Evolutionary conservation across 2,888 invertebrate species (phyloP), one percentile per base, ranked within the genome.

Genomic region (Xylota sylvarum): DNA sequence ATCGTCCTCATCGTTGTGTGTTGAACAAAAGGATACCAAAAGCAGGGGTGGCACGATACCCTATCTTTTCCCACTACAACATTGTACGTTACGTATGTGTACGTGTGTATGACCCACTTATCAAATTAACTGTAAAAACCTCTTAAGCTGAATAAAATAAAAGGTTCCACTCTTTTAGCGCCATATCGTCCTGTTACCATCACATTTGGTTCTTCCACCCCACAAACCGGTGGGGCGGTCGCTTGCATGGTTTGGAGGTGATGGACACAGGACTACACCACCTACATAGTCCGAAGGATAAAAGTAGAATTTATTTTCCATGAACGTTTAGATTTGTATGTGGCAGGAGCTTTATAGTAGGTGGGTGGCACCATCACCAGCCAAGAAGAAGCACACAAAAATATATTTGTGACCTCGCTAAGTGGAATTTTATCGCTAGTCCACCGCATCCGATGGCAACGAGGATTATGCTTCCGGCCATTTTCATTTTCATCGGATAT

Each of bases 121-220:
- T 70, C 70, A 77, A 82, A 82, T 82, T 82, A 82, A 77, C 82
- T 82, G 82, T 77, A 70, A 82, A 82, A 81, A 81, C 74, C 81
- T 81, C 81, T 81, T 74, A 81, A 69, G 73, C 65, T 72, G 52
- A 76, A 80, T 76, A 67, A 65, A 76, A 73, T 73, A 79, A 79
- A 79, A 69, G 79, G 77, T 77, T 77, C 62, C 81, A 81, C 58
- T 56, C 76, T 72, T 77, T 72, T 58, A 64, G 55, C 60, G 55
- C 67, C 52, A 62, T 62, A 73, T 62, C 74, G 67, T 62, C 40
- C 62, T 37, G 62, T 76, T 62, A 46, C 60, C 60, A 81, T 67
- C 80, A 50, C 73, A 56, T 73, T 72, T 40, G 5, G 14, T 52
- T 43, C 60, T 43, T 60, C 50, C 64, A 23, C 17, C 14, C 55